A percentile compares a stretch with the other conserved stretches of the same genome.
phyloP scores from a whole-genome alignment of 2,888 invertebrate species.

The Protodeltote pygarga region DNA sequence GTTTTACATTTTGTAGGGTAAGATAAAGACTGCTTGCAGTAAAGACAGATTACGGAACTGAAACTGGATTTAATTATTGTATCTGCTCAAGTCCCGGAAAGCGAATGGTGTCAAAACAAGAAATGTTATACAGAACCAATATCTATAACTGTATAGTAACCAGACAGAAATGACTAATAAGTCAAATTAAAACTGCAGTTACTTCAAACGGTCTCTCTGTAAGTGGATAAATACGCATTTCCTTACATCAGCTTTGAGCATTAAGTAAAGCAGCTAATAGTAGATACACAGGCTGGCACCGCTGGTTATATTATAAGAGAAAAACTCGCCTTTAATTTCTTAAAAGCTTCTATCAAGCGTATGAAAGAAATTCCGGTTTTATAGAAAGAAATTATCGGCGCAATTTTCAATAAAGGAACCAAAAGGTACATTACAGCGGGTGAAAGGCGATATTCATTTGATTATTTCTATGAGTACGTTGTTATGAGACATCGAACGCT shows the following conservation, averaged over 20 bases:
- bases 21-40: slow-evolving; percentile 29
- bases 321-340: slow-evolving; percentile 3
- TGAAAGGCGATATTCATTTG: slow-evolving; percentile 17
- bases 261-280: too few species aligned
- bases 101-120: slow-evolving; percentile 37
- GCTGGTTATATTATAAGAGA: slow-evolving; percentile 1
- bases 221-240: too few species aligned
- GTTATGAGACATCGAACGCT: slow-evolving; percentile 31
- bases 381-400: slow-evolving; percentile 29
- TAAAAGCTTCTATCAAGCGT: slow-evolving; percentile 8
- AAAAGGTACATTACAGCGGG: slow-evolving; percentile 12
- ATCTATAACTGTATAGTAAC: slow-evolving; percentile 22
- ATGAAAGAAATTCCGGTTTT: slow-evolving; percentile 25
- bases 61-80: slow-evolving; percentile 39
- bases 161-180: slow-evolving; percentile 21
- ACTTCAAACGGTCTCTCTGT: not conserved
- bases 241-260: too few species aligned
- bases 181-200: slow-evolving; percentile 4
- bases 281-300: not conserved
- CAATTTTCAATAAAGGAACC: slow-evolving; percentile 26
- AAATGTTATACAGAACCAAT: slow-evolving; percentile 36
- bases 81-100: slow-evolving; percentile 36
- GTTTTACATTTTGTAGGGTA: slow-evolving; percentile 25
- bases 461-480: slow-evolving; percentile 13
- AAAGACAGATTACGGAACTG: slow-evolving; percentile 35